Conservation (phyloP, 2,113 vertebrate genomes). For the Planiliza haematocheilus region DNA sequence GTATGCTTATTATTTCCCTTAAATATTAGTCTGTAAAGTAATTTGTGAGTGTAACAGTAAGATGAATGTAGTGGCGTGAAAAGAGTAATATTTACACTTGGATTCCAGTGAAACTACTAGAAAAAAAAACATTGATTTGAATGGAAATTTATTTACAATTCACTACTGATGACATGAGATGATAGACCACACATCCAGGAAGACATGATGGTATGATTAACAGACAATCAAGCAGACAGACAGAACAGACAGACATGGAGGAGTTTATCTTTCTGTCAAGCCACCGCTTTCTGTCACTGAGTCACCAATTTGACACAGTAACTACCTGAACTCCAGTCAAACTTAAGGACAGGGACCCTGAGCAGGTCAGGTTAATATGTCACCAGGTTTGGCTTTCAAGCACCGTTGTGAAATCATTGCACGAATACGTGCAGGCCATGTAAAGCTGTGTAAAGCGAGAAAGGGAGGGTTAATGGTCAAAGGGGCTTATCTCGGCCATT, state of each 20-base stretch:
- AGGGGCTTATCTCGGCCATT: conserved; percentile 68
- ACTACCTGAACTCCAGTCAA: conserved; percentile 44
- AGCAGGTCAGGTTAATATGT: conserved; percentile 76
- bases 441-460: conserved; percentile 20
- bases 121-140: too few species aligned
- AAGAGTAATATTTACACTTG: too few species aligned
- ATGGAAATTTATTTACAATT: conserved; percentile 4
- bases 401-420: conserved; percentile 67
- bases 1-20: too few species aligned
- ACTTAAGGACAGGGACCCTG: conserved; percentile 40
- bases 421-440: conserved; percentile 43
- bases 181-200: neutral
- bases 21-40: too few species aligned
- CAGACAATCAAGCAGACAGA: neutral
- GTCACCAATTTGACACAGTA: conserved; percentile 54
- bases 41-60: too few species aligned
- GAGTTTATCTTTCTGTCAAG: conserved; percentile 21
- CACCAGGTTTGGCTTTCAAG: conserved; percentile 58
- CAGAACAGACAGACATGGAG: conserved; percentile 1
- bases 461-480: conserved; percentile 66
- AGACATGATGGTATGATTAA: neutral
- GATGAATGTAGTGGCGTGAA: too few species aligned
- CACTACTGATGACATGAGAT: neutral
- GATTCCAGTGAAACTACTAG: too few species aligned
- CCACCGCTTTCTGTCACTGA: conserved; percentile 11